A percentile compares a stretch with the other conserved stretches of the same genome.
Conservation (phyloP, 2,888 invertebrate genomes). For the Polydrusus tereticollis region DNA sequence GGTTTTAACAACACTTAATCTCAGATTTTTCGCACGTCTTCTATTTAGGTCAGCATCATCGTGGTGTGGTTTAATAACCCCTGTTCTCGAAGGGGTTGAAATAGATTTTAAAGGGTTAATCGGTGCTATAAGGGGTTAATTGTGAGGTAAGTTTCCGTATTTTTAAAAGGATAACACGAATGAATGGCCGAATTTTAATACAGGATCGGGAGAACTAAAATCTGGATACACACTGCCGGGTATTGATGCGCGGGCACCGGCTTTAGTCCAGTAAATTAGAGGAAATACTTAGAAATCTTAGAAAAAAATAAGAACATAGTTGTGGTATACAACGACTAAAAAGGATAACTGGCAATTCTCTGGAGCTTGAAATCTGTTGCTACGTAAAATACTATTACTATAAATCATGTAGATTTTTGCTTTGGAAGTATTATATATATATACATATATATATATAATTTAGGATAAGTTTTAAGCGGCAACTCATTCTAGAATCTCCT, state of each 20-base stretch:
- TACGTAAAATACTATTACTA: too few relatives aligned
- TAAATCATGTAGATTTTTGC: too few relatives aligned
- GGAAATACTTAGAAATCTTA: not conserved
- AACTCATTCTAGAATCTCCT: too few relatives aligned
- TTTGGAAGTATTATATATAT: too few relatives aligned
- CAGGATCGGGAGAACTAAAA: slow-evolving; percentile 42
- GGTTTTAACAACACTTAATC: not conserved
- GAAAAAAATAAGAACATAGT: not conserved
- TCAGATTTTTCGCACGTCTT: slow-evolving; percentile 7
- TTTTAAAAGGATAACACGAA: slow-evolving; percentile 33
- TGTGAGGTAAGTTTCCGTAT: slow-evolving; percentile 19
- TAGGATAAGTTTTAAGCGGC: too few relatives aligned
- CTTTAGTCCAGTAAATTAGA: slow-evolving; percentile 30
- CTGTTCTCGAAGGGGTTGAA: not conserved
- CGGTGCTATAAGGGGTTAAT: slow-evolving; percentile 6
- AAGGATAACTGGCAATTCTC: too few relatives aligned
- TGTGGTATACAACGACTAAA: too few relatives aligned
- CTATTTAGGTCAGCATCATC: slow-evolving; percentile 43
- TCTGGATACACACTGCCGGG: slow-evolving; percentile 40
- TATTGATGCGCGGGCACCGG: slow-evolving; percentile 23
- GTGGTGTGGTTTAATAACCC: slow-evolving; percentile 3
- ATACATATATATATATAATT: too few relatives aligned
- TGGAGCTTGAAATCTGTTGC: too few relatives aligned
- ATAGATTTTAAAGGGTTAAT: slow-evolving; percentile 4
- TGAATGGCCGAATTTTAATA: slow-evolving; percentile 36